Base-by-base conservation (phyloP, 2,888 invertebrate species). In the Encarsia formosa region DNA sequence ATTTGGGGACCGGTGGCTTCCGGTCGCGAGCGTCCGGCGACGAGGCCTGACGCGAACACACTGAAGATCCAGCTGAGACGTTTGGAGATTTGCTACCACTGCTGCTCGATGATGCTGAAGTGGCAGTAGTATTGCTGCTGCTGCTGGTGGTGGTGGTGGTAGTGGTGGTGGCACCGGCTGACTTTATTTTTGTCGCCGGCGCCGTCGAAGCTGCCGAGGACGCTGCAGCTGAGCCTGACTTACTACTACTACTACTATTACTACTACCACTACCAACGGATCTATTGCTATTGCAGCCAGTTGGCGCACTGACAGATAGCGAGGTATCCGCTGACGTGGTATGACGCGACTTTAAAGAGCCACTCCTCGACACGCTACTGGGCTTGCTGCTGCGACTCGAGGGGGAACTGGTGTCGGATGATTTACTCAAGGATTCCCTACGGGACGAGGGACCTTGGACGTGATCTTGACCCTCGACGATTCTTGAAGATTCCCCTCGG, bases 1-100 rank as follows among this genome's bases (percentile, higher is more conserved):
- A 71, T 53, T 77, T 77, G 16, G 78, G 78, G 48, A 77, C 77
- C 63, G 77, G 77, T 55, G 79, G 77, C 63, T 73, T 74, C 4
- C 68, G 66, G 9, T 65, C 61, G 56, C 71, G 68, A 49, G 69
- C 54, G 54, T 71, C 70, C 53, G 63, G 55, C 49, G 65, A 61
- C 56, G 61, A 64, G 56, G 63, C 61, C 45, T 63, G 65, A 50
- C 64, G 62, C 59, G 63, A 59, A 59, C 63, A 66, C 54, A 65
- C 63, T 65, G 65, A 64, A 39, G 65, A 54, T 41, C 53, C 59
- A 56, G 56, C 56, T 20, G 29, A 38, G 4, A n/a, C 45, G 35
- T 43, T 40, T 47, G 52, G 49, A 43, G 47, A 16, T 23, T 32
- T 26, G 23, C 16, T 38, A 38, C 19, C 31, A 51, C 38, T 31